These are phyloP conservation scores for Hipparchia semele DNA, from an alignment of 2,888 invertebrate genomes.

Conservation along the genomic window DNA sequence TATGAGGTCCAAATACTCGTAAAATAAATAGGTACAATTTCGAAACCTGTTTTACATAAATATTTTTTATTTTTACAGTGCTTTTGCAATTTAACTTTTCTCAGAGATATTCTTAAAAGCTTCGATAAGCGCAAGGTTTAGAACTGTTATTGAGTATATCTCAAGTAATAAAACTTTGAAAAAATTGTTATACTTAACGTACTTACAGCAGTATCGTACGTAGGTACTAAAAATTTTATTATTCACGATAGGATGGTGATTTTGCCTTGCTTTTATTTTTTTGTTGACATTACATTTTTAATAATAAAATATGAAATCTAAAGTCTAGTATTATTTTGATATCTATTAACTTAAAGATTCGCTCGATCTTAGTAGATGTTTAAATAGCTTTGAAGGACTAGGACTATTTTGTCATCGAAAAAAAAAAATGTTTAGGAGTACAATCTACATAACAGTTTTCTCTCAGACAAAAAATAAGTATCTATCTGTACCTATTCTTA, in stretches of 20 bases:
- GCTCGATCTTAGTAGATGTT: no score
- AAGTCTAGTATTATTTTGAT: background rate
- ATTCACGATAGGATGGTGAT: background rate
- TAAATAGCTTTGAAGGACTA: no score
- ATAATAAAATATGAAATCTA: background rate
- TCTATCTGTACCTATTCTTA: background rate
- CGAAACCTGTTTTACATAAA: background rate
- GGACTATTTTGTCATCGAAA: no score
- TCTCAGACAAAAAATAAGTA: background rate
- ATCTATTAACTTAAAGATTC: background rate
- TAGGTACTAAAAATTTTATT: slow-evolving; percentile 9
- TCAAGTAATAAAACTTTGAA: slow-evolving; percentile 3
- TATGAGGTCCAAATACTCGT: background rate
- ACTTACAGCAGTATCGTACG: background rate
- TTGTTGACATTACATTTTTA: background rate
- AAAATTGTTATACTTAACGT: background rate
- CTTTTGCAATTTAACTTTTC: slow-evolving; percentile 20
- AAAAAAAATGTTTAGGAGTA: no score
- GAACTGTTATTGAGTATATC: background rate
- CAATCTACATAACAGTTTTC: background rate
- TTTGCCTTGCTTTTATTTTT: background rate
- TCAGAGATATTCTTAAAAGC: background rate
- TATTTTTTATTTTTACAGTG: background rate
- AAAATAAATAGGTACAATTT: background rate
- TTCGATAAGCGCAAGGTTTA: background rate